Conservation (phyloP, 2,113 vertebrate genomes). For the Rhinoptilus africanus region DNA sequence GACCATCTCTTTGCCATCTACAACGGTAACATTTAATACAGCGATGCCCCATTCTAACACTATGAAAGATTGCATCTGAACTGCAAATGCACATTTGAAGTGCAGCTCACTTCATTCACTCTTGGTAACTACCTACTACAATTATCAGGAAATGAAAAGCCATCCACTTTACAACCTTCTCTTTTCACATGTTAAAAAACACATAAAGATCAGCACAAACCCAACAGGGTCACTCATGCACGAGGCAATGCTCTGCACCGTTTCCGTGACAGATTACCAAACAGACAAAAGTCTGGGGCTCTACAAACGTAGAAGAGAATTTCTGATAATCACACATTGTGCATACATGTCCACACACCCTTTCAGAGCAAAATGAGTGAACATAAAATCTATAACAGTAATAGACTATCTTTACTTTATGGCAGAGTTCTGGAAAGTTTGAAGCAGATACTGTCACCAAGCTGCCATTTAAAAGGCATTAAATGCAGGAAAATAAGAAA, state of each 20-base stretch:
- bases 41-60: not conserved
- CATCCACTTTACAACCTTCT: not conserved
- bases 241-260: not conserved
- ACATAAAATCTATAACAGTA: constrained; percentile 15
- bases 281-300: not conserved
- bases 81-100: not conserved
- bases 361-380: not conserved
- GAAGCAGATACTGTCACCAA: constrained; percentile 2
- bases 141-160: constrained; percentile 60
- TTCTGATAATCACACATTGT: constrained; percentile 5
- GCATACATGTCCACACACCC: not conserved
- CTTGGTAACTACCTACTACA: not conserved
- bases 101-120: not conserved
- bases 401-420: not conserved
- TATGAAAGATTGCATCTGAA: constrained; percentile 10
- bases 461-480: not conserved
- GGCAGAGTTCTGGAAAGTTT: constrained; percentile 15
- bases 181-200: constrained; percentile 26
- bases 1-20: not conserved
- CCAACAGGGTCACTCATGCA: not conserved
- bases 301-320: not conserved
- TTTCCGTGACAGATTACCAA: not conserved
- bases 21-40: not conserved
- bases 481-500: constrained; percentile 21
- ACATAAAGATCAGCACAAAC: constrained; percentile 10